Base-by-base conservation (phyloP, 1,140 invertebrate genomes). In the Harlomillsia oculata region DNA sequence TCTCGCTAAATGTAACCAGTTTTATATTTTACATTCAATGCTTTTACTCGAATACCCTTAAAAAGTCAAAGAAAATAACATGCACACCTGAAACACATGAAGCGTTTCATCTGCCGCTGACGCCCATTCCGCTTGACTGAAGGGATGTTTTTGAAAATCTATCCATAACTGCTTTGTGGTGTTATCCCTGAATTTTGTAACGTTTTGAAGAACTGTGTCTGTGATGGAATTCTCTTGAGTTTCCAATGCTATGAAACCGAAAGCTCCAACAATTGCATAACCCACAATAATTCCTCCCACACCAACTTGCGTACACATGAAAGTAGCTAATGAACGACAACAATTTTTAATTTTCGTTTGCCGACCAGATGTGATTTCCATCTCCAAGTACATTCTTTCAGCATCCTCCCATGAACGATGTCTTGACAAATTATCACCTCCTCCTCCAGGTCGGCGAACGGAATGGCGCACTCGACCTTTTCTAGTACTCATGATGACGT, bases 291-390 rank as follows among this genome's bases (percentile, higher is more conserved):
- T 74, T 1, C 86, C 89, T 37, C 92, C 93, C 5, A 98, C 86
- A 43, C 95, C 95, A 41, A 98, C 89, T 25, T 89, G 86, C 2
- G 87, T 90, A 72, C 86, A 91, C 88, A 91, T 91, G 65, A 91
- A 90, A 0, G 87, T 85, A 28, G 89, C 80, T 57, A 89, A 76
- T 68, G 89, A 89, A 23, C 87, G 74, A 61, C 85, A 85, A 67
- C 85, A 91, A 62, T 87, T 82, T 68, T 87, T 88, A 20, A 65
- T 48, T 34, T 59, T 55, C 9, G 44, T 34, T n/a, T 48, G 53
- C 9, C 66, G 61, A 14, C 45, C 41, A 8, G 51, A 40, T 25
- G 55, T 55, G 0, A 54, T 54, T 21, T 64, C 60, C 28, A 56
- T 49, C n/a, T 50, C 46, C 30, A 32, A 50, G 20, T n/a, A 21